Base-by-base conservation (phyloP, 2,888 invertebrate species). In the Lasioglossum calceatum region DNA sequence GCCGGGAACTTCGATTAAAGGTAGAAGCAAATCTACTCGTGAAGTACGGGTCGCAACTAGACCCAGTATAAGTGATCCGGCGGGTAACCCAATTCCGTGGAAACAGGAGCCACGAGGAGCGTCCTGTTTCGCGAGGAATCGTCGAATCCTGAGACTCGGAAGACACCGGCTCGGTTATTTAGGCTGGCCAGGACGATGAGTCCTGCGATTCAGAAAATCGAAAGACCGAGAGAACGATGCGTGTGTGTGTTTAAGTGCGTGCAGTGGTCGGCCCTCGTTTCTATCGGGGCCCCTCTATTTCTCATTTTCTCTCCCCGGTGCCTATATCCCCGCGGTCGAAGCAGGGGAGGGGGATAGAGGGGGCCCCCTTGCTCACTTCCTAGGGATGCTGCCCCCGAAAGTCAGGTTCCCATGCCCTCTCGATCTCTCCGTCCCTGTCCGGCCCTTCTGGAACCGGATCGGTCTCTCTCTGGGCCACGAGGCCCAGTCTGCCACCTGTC, bases 371-470 rank as follows among this genome's bases (percentile, higher is more conserved):
- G 89, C 91, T 92, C 92, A 93, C 93, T 95, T 94, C 94, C 94
- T 94, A 94, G 94, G 95, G 95, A 95, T 94, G 95, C 94, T 94
- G 95, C 94, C 94, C 94, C 93, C 93, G 92, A 94, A 93, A 95
- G 95, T 95, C 95, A 95, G 95, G 95, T 95, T 95, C 95, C 95
- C 95, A 95, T 95, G 95, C 94, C 92, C 94, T 93, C 93, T 87
- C 89, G 82, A 10, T 54, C 77, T 81, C 84, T 78, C 64, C 86
- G 39, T 91, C 90, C 77, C 80, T 84, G 82, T 87, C 77, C 23
- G 36, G 42, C 50, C 47, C 36, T 42, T 27, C 44, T 42, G 82
- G 76, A 76, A 75, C 87, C 84, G 84, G 83, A 81, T 85, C 77
- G 78, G 87, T 88, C 87, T 83, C 86, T 73, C 85, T 90, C 89